phyloP scores from a whole-genome alignment of 2,888 invertebrate species.

The Machimus rusticus region DNA sequence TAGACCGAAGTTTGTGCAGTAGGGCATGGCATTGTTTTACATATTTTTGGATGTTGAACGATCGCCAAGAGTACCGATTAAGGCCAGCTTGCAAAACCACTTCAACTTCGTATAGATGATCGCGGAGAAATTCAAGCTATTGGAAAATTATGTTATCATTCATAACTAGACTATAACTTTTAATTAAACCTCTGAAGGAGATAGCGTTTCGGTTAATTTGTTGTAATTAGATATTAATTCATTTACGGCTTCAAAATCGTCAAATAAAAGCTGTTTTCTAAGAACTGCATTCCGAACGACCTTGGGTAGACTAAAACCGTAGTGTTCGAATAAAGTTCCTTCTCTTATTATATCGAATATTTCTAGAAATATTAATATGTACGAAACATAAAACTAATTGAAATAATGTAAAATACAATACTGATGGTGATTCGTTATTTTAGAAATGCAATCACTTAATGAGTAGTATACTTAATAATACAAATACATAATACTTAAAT shows the following conservation, averaged over 20 bases:
- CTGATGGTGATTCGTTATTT: too few species aligned
- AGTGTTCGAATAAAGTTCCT: slow-evolving; percentile 76
- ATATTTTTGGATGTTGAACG: slow-evolving; percentile 81
- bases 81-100: slow-evolving; percentile 81
- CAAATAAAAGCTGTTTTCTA: slow-evolving; percentile 66
- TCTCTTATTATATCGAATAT: slow-evolving; percentile 76
- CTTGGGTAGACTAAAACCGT: slow-evolving; percentile 69
- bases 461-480: too few species aligned
- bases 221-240: slow-evolving; percentile 73
- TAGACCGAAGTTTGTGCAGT: slow-evolving; percentile 69
- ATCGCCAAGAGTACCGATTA: slow-evolving; percentile 85
- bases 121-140: slow-evolving; percentile 72
- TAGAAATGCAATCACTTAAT: too few species aligned
- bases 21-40: slow-evolving; percentile 68
- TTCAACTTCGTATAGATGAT: slow-evolving; percentile 75
- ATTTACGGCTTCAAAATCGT: slow-evolving; percentile 70
- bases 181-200: slow-evolving; percentile 71
- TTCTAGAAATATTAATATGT: slow-evolving; percentile 52
- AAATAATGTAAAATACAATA: too few species aligned
- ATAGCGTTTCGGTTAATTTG: slow-evolving; percentile 69
- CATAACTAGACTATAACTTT: neutral
- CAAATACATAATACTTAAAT: too few species aligned
- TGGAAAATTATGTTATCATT: slow-evolving; percentile 43
- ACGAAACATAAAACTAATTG: neutral
- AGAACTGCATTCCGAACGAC: slow-evolving; percentile 66